Percentiles rank a stretch among this genome's conserved stretches.
phyloP scores from a whole-genome alignment of 1,140 invertebrate genomes.

The Calycopis cecrops region DNA sequence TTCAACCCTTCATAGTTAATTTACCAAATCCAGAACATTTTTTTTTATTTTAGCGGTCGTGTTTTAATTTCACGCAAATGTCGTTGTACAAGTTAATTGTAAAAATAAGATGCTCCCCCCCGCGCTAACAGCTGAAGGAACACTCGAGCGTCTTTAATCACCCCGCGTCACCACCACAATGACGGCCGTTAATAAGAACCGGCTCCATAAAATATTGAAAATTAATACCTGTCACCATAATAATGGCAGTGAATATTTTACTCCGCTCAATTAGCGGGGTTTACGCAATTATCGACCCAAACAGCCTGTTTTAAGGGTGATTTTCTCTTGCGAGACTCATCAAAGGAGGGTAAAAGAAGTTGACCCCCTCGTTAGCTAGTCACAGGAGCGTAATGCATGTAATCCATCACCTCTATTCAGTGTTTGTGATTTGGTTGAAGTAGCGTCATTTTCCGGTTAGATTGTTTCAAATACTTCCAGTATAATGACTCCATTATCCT shows the following conservation, averaged over 20 bases:
- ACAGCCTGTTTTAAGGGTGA: constrained; percentile 4
- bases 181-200: constrained; percentile 11
- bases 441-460: constrained; percentile 46
- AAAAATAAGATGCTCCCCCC: too few relatives aligned
- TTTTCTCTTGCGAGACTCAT: neutral
- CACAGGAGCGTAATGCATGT: constrained; percentile 33
- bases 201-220: constrained; percentile 32
- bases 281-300: constrained; percentile 3
- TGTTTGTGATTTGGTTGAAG: constrained; percentile 46
- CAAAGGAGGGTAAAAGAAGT: constrained; percentile 24
- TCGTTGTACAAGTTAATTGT: too few relatives aligned
- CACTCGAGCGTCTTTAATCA: constrained; percentile 3
- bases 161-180: constrained; percentile 8
- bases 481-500: constrained; percentile 33
- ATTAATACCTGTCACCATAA: constrained; percentile 34
- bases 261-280: constrained; percentile 8
- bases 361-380: constrained; percentile 24
- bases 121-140: neutral
- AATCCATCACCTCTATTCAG: constrained; percentile 42
- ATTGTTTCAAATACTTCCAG: constrained; percentile 30
- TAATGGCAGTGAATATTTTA: constrained; percentile 22
- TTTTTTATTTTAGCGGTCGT: too few relatives aligned
- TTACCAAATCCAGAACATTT: too few relatives aligned
- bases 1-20: too few relatives aligned
- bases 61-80: too few relatives aligned